Evolutionary conservation across 1,140 invertebrate genomes (phyloP).

Genomic region (Drosophila simulans): DNA sequence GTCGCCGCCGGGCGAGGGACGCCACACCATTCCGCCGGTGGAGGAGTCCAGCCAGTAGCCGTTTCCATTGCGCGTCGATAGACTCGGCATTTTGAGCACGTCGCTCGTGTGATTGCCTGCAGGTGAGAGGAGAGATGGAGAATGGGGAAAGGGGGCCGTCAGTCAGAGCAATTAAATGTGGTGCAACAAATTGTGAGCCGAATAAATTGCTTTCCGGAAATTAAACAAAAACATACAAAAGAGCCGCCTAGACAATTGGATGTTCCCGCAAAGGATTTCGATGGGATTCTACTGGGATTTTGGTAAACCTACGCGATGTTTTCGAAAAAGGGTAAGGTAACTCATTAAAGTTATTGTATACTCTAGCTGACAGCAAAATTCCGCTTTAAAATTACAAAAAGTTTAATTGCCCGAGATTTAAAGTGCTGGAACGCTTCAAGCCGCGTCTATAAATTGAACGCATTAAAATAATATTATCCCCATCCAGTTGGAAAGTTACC

Average conservation of each 20-base stretch:
- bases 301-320: no score
- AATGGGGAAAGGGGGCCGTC: slow-evolving; percentile 18
- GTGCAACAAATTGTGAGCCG: slow-evolving; percentile 72
- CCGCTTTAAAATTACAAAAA: neutral
- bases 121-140: slow-evolving; percentile 37
- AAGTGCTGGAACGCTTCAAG: slow-evolving; percentile 1
- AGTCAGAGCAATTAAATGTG: slow-evolving; percentile 79
- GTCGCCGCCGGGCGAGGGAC: slow-evolving; percentile 77
- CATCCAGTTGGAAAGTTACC: slow-evolving; percentile 39
- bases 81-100: slow-evolving; percentile 84
- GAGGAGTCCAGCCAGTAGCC: slow-evolving; percentile 84
- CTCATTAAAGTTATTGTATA: no score
- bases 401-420: neutral
- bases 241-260: slow-evolving; percentile 27
- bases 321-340: no score
- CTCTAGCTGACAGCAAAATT: neutral
- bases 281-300: neutral
- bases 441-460: slow-evolving; percentile 60
- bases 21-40: slow-evolving; percentile 84
- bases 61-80: slow-evolving; percentile 82
- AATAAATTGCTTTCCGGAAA: slow-evolving; percentile 76
- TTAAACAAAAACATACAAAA: slow-evolving; percentile 71
- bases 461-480: slow-evolving; percentile 78
- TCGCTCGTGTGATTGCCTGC: slow-evolving; percentile 82
- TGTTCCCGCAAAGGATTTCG: slow-evolving; percentile 40